Evolutionary conservation across 2,113 vertebrate genomes (phyloP), one percentile per base, ranked within the genome.

Genomic region (Trematomus loennbergii): DNA sequence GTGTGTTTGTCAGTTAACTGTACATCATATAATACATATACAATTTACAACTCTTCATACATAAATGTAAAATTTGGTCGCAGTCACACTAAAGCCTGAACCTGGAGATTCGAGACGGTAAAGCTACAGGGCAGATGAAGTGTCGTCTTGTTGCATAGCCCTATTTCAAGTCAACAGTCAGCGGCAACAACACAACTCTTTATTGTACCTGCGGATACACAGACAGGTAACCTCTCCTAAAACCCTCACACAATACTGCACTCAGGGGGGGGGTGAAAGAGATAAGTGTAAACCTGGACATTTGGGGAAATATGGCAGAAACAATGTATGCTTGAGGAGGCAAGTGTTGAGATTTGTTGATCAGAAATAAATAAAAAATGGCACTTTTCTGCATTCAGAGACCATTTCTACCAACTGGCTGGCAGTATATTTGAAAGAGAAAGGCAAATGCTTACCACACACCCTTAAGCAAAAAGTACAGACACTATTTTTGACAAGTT

Each of bases 101-200:
- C 91, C 84, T 92, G 93, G 93, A 85, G 77, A 87, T 77, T 93
- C 90, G 93, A 94, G 92, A 91, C 91, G 92, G 77, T 94, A 93
- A 96, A 96, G 95, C 95, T 96, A 95, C 87, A 90, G 94, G 91
- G 88, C 88, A 67, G 92, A 82, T 86, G 78, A 91, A 94, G 94
- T 95, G 96, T 96, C 92, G 62, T 94, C 94, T 94, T 89, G 96
- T 97, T 97, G 97, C 97, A 96, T 96, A 97, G 96, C 95, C 96
- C 95, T 96, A 91, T 86, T 65, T 86, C 58, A 78, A 88, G 66
- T 89, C 91, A 92, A 93, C 92, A 94, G 94, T 94, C 91, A 84
- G 83, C 84, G 75, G 88, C 89, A 81, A 86, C 88, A 90, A 87
- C 85, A 87, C 86, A 89, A 85, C 75, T 83, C 85, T 79, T 65